Evolutionary conservation across 1,140 invertebrate species (phyloP).

Genomic region (Homalodisca vitripennis): DNA sequence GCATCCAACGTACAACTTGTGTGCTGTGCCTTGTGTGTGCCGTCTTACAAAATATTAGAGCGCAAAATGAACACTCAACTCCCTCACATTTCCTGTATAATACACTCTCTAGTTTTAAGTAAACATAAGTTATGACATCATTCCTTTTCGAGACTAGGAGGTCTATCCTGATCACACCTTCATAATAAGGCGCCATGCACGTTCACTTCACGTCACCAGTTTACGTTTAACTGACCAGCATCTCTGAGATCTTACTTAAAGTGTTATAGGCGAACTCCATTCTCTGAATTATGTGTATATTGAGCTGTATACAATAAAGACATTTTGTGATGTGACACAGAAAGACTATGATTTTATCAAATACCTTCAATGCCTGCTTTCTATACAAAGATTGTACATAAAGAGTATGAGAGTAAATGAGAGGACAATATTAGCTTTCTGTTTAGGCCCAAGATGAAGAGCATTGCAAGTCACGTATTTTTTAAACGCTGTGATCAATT

Average conservation of each 20-base stretch:
- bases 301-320: slow-evolving; percentile 22
- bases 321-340: slow-evolving; percentile 11
- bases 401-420: too few relatives aligned
- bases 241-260: slow-evolving; percentile 19
- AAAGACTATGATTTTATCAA: too few relatives aligned
- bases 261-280: slow-evolving; percentile 3
- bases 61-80: slow-evolving; percentile 9
- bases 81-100: slow-evolving; percentile 5
- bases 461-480: too few relatives aligned
- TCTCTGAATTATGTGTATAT: slow-evolving; percentile 10
- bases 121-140: not conserved
- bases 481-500: too few relatives aligned
- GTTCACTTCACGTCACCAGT: not conserved
- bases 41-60: slow-evolving; percentile 22
- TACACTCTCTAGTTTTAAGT: slow-evolving; percentile 1
- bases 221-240: not conserved
- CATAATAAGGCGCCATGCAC: not conserved
- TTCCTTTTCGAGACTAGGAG: slow-evolving; percentile 2
- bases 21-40: not conserved
- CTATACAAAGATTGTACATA: too few relatives aligned
- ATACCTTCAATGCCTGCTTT: too few relatives aligned
- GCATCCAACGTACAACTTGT: not conserved
- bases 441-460: too few relatives aligned
- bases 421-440: too few relatives aligned
- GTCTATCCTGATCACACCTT: not conserved